Base-by-base conservation (phyloP, 2,888 invertebrate species). In the Nephrocerus scutellatus region DNA sequence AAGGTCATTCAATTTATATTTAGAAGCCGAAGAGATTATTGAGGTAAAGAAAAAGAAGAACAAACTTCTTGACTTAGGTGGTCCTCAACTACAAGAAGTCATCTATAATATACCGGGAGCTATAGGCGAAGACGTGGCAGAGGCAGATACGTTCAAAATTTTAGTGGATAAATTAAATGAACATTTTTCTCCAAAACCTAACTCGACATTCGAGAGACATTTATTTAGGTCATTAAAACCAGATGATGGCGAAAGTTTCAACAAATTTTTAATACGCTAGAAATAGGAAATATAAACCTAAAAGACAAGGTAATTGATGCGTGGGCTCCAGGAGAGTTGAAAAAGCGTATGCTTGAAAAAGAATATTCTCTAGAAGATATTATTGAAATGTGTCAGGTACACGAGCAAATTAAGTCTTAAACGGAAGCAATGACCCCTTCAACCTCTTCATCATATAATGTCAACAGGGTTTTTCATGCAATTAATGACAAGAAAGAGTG, bases 131-230 rank as follows among this genome's bases (percentile, higher is more conserved):
- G 16, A 36, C 22, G 29, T 21, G 14, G 22, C 16, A 21, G 31
- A 12, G 19, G 22, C 12, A 32, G 30, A 38, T 38, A 34, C 36
- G 8, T 36, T 36, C 20, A 30, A 12, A n/a, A 16, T 30, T n/a
- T 41, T 37, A 12, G 30, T 33, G 21, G 14, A 10, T 3, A 41
- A 41, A 25, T 14, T 37, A 16, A 36, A 37, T 13, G 25, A 30
- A 8, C 26, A 37, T 9, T 38, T 34, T 34, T 37, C 37, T 13
- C 30, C 30, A 5, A 23, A 22, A n/a, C 25, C 33, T 12, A 40
- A 40, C 16, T 36, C 35, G 25, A 35, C 34, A 5, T 37, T 42
- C 10, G 30, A 41, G n/a, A 34, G 41, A 16, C 30, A 42, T 9
- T 14, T 38, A 15, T 38, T 42, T 14, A 18, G 34, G 8, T 12